Evolutionary conservation across 1,140 invertebrate genomes (phyloP).

Genomic region (Macrotrachela quadricornifera): DNA sequence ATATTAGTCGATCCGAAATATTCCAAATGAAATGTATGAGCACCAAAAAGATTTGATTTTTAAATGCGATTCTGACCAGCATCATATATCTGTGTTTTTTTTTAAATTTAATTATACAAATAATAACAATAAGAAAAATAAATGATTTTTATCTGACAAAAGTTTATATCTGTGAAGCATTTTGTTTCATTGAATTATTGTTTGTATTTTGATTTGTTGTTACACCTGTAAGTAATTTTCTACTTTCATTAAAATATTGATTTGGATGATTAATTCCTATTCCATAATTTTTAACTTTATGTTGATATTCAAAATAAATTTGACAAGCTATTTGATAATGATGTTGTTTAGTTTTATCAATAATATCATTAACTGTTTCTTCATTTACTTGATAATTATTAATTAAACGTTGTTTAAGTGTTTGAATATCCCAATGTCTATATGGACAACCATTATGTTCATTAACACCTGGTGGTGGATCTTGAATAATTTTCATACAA

Average conservation of each 20-base stretch:
- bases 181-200: too few species aligned
- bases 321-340: conserved; percentile 51
- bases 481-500: conserved; percentile 71
- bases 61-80: too few species aligned
- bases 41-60: too few species aligned
- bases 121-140: too few species aligned
- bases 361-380: conserved; percentile 17
- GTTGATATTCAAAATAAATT: conserved; percentile 58
- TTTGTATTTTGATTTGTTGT: too few species aligned
- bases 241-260: conserved; percentile 63
- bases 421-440: conserved; percentile 36
- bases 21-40: too few species aligned
- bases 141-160: too few species aligned
- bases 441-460: conserved; percentile 49
- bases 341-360: conserved; percentile 33
- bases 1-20: too few species aligned
- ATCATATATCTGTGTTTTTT: too few species aligned
- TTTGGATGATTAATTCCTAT: conserved; percentile 63
- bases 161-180: too few species aligned
- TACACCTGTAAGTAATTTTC: too few species aligned
- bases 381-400: conserved; percentile 43
- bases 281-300: conserved; percentile 40
- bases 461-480: conserved; percentile 45
- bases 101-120: too few species aligned
- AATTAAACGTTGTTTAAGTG: conserved; percentile 49